Conservation (phyloP, 2,888 invertebrate genomes). For the Ctena decussata region DNA sequence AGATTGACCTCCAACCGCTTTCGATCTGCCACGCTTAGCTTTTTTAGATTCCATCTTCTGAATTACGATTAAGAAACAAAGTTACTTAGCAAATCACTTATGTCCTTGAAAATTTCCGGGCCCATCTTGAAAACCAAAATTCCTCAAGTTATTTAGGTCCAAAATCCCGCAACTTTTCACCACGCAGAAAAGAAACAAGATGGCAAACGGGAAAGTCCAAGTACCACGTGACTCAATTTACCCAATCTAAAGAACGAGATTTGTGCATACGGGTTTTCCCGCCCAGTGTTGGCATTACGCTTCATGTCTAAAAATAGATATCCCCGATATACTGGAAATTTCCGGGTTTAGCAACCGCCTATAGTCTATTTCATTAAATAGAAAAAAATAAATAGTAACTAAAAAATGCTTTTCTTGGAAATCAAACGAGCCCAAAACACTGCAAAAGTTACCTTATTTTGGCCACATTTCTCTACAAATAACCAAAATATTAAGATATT, state of each 20-base stretch:
- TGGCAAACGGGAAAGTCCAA: constrained; percentile 78
- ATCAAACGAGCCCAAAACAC: too few species aligned
- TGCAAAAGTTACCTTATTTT: too few species aligned
- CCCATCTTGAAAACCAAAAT: constrained; percentile 34
- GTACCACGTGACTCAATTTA: constrained; percentile 64
- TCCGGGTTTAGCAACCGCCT: constrained; percentile 24
- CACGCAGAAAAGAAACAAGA: constrained; percentile 63
- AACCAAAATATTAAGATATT: too few species aligned
- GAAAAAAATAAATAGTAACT: too few species aligned
- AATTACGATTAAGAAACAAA: not conserved
- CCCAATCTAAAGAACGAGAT: constrained; percentile 60
- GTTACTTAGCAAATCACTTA: not conserved
- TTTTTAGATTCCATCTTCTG: constrained; percentile 49
- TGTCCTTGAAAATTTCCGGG: constrained; percentile 34
- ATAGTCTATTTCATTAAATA: constrained; percentile 48
- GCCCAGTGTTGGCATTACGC: constrained; percentile 31
- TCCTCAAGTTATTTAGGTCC: constrained; percentile 41
- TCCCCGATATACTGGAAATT: constrained; percentile 6
- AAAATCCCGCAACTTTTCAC: constrained; percentile 54
- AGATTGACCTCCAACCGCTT: constrained; percentile 38
- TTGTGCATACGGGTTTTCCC: constrained; percentile 69
- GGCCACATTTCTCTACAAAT: too few species aligned
- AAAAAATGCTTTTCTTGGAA: too few species aligned
- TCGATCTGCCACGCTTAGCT: constrained; percentile 40
- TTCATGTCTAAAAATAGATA: constrained; percentile 42